phyloP scores from a whole-genome alignment of 2,888 invertebrate species.

The Podotricha telesiphe region DNA sequence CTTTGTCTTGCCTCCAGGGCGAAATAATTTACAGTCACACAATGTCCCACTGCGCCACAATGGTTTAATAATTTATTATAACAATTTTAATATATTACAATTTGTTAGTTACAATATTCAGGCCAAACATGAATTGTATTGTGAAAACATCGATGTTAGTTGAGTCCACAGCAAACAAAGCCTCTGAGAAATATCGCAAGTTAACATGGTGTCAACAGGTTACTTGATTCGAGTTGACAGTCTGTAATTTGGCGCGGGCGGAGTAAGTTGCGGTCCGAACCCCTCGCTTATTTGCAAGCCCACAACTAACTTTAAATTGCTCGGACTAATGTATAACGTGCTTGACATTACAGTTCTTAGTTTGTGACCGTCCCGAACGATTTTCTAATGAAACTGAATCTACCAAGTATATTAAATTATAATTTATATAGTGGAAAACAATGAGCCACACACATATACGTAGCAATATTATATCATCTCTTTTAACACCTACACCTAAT shows the following conservation, averaged over 20 bases:
- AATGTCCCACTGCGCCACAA: too few relatives aligned
- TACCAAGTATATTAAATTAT: slow-evolving; percentile 28
- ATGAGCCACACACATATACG: background rate
- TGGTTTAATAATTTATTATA: background rate
- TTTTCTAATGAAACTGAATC: slow-evolving; percentile 54
- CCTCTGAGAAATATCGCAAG: slow-evolving; percentile 59
- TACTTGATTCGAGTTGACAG: slow-evolving; percentile 77
- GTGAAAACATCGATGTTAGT: slow-evolving; percentile 51
- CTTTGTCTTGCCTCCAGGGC: too few relatives aligned
- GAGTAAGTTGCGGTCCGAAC: slow-evolving; percentile 68
- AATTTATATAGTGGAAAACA: slow-evolving; percentile 47
- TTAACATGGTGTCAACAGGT: slow-evolving; percentile 77
- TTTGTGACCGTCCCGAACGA: slow-evolving; percentile 58
- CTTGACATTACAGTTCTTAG: slow-evolving; percentile 61
- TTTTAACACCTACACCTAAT: background rate
- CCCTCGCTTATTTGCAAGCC: slow-evolving; percentile 72
- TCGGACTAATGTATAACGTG: slow-evolving; percentile 70
- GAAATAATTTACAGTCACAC: too few relatives aligned
- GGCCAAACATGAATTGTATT: slow-evolving; percentile 10
- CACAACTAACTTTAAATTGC: slow-evolving; percentile 74
- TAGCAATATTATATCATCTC: background rate
- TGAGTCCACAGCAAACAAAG: slow-evolving; percentile 63
- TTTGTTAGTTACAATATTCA: background rate
- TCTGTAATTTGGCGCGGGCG: slow-evolving; percentile 75
- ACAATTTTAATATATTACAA: background rate